These are phyloP conservation scores for Arnoldichthys spilopterus DNA, from an alignment of 2,797 vertebrate species.

Conservation along the genomic window DNA sequence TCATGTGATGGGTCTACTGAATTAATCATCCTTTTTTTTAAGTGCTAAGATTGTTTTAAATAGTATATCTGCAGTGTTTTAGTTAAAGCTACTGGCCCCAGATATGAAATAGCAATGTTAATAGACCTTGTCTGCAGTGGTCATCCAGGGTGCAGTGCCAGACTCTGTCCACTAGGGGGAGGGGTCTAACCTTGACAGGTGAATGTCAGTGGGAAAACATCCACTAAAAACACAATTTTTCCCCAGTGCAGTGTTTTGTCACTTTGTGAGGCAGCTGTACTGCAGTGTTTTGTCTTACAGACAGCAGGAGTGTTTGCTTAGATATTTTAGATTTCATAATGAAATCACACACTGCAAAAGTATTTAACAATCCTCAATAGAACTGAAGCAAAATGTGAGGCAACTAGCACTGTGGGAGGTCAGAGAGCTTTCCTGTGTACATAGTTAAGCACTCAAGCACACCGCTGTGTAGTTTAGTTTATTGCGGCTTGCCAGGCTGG, in stretches of 20 bases:
- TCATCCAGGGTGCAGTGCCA: neutral
- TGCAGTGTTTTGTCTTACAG: neutral
- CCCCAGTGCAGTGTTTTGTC: neutral
- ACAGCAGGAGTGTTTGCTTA: neutral
- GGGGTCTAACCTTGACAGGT: neutral
- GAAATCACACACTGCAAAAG: neutral
- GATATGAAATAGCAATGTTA: neutral
- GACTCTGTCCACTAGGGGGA: slow-evolving; percentile 5
- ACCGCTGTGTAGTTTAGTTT: slow-evolving; percentile 53
- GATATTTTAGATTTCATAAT: neutral
- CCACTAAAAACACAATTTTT: no score
- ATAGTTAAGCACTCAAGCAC: slow-evolving; percentile 34
- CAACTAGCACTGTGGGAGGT: slow-evolving; percentile 59
- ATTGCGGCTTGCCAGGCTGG: slow-evolving; percentile 62
- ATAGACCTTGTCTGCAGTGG: neutral
- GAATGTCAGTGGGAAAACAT: neutral
- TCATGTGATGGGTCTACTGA: no score
- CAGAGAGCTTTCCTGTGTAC: slow-evolving; percentile 60
- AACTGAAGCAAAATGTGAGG: slow-evolving; percentile 35
- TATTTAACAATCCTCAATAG: neutral
- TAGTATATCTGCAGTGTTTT: neutral
- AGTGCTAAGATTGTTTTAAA: neutral
- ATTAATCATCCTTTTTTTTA: neutral
- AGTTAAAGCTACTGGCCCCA: neutral
- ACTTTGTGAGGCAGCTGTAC: neutral